These are phyloP conservation scores for Campylorhamphus procurvoides DNA, from an alignment of 2,113 vertebrate species.

Conservation along the genomic window DNA sequence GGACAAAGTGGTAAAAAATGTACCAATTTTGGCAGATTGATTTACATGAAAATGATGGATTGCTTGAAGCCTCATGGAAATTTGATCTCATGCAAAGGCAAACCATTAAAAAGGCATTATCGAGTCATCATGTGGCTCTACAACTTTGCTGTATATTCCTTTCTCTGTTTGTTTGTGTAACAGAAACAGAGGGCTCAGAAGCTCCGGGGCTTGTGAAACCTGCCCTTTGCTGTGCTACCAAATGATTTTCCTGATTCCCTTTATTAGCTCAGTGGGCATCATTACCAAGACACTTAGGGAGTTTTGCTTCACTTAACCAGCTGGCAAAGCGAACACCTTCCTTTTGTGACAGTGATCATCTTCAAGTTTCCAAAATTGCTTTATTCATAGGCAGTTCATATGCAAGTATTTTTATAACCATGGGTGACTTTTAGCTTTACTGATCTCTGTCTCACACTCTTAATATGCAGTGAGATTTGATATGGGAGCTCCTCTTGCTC, in stretches of 20 bases:
- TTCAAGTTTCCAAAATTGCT: neutral
- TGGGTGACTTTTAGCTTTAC: neutral
- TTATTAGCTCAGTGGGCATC: neutral
- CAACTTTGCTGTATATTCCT: neutral
- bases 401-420: neutral
- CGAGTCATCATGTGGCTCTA: neutral
- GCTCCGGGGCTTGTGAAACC: neutral
- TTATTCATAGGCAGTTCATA: neutral
- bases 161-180: neutral
- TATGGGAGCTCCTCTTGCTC: neutral
- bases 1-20: neutral
- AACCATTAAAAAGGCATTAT: constrained; percentile 19
- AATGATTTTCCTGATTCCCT: neutral
- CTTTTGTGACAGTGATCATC: neutral
- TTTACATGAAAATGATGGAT: neutral
- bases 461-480: neutral
- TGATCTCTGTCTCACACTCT: neutral
- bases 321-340: neutral
- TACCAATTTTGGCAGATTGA: neutral
- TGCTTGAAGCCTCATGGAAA: neutral
- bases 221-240: neutral
- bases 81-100: neutral
- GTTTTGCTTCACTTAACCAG: neutral
- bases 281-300: neutral
- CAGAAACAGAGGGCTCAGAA: neutral